Evolutionary conservation across 2,797 vertebrate species (phyloP).

Genomic region (Strix occidentalis): DNA sequence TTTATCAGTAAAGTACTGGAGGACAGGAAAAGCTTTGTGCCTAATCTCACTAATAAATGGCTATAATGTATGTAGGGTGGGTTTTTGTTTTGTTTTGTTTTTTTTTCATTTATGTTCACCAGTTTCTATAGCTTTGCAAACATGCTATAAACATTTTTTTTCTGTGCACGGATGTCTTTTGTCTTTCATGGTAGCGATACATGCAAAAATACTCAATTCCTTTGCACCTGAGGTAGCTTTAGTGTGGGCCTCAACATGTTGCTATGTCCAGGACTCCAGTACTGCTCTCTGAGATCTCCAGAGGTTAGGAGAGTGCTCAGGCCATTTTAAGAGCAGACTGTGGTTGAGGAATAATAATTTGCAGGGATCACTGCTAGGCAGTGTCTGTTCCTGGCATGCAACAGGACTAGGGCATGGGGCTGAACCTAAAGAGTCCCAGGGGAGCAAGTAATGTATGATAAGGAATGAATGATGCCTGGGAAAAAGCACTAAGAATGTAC

Average conservation of each 20-base stretch:
- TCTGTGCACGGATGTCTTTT: background rate
- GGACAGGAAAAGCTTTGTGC: background rate
- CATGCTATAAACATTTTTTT: background rate
- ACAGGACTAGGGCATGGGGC: background rate
- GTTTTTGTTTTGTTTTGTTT: background rate
- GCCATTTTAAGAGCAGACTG: background rate
- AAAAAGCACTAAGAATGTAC: background rate
- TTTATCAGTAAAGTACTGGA: background rate
- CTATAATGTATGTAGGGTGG: background rate
- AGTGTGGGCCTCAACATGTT: background rate
- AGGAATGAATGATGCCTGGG: background rate
- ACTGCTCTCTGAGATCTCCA: background rate
- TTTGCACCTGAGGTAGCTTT: background rate
- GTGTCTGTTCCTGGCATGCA: background rate
- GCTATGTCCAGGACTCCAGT: background rate
- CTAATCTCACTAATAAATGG: background rate
- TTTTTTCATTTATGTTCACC: background rate
- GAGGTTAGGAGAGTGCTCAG: background rate
- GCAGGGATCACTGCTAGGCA: background rate
- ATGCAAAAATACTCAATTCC: background rate
- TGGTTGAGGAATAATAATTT: background rate
- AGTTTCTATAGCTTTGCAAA: background rate
- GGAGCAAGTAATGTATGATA: background rate
- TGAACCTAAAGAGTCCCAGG: background rate
- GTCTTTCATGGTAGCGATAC: background rate